Evolutionary conservation across 1,140 invertebrate genomes (phyloP), one percentile per base, ranked within the genome.

Genomic region (Cardiocondyla obscurior): DNA sequence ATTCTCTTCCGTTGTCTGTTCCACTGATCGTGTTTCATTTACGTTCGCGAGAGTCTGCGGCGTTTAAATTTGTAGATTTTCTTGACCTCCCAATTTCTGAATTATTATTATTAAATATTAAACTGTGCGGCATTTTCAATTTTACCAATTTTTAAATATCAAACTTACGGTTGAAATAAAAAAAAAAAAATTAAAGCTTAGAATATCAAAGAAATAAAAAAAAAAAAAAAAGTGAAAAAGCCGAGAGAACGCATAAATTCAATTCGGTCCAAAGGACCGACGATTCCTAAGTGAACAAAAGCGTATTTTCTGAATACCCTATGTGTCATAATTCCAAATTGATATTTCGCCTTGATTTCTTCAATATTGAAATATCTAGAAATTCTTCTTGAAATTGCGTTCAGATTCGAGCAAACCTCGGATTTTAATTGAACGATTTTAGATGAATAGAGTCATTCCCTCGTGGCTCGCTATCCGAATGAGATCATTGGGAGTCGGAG

Each of bases 371-470:
- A 62, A 25, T 42, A 25, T 4, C 33, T 12, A 16, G 33, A 42
- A 42, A 42, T 10, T 39, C 33, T 39, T 14, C 8, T 60, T 19
- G 8, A 60, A 60, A 60, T 36, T 19, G 12, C 14, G 30, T 57
- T 30, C 30, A 19, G 30, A 36, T 22, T 42, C 0, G 33, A 22
- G 16, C 58, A 33, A 25, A 22, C n/a, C 58, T 14, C 19, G 58
- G 33, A 39, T 62, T 62, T 39, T 62, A 62, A 62, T 62, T 62
- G 58, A 62, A 62, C 33, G 58, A 42, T 62, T 62, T 62, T 6
- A 51, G 28, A 46, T 69, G 46, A 33, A 69, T 69, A 51, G 46
- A 69, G 46, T 22, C 30, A 36, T 51, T 30, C 46, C 46, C 46
- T 69, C 65, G 30, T 42, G 33, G 33, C 33, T 19, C 6, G 25